These are phyloP conservation scores for Diplodus sargus DNA, from an alignment of 2,797 vertebrate genomes.

Conservation along the genomic window DNA sequence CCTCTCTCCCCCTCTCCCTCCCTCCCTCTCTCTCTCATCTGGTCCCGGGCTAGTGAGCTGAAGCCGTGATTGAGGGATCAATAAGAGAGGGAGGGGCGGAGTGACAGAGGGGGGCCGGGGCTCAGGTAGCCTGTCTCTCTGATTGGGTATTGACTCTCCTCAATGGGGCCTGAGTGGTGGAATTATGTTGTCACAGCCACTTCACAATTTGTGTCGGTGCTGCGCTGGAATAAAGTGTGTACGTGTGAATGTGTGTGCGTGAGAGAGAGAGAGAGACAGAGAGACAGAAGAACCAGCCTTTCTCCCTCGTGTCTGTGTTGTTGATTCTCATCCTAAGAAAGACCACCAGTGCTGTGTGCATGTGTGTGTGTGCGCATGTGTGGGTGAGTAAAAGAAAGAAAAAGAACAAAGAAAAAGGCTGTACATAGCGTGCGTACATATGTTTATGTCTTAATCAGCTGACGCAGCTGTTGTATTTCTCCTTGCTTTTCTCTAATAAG, in stretches of 20 bases:
- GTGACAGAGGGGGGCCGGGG: slow-evolving; percentile 80
- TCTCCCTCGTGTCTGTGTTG: slow-evolving; percentile 77
- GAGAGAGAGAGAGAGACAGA: slow-evolving; percentile 12
- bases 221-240: slow-evolving; percentile 79
- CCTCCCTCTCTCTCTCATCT: slow-evolving; percentile 66
- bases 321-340: slow-evolving; percentile 79
- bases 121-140: slow-evolving; percentile 87
- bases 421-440: slow-evolving; percentile 55
- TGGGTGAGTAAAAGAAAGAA: slow-evolving; percentile 6
- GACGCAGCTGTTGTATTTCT: slow-evolving; percentile 66
- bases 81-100: slow-evolving; percentile 83
- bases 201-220: slow-evolving; percentile 87
- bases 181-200: slow-evolving; percentile 91
- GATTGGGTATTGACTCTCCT: slow-evolving; percentile 89
- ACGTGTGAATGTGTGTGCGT: slow-evolving; percentile 39
- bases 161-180: slow-evolving; percentile 88
- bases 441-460: slow-evolving; percentile 74
- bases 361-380: slow-evolving; percentile 14
- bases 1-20: slow-evolving; percentile 50
- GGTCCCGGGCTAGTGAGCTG: slow-evolving; percentile 78
- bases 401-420: slow-evolving; percentile 42
- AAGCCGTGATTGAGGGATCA: slow-evolving; percentile 87
- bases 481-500: slow-evolving; percentile 54
- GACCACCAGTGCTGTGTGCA: slow-evolving; percentile 58
- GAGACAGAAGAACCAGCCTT: slow-evolving; percentile 51